Evolutionary conservation across 2,797 vertebrate genomes (phyloP), one percentile per base, ranked within the genome.

Genomic region (Oreochromis mossambicus): DNA sequence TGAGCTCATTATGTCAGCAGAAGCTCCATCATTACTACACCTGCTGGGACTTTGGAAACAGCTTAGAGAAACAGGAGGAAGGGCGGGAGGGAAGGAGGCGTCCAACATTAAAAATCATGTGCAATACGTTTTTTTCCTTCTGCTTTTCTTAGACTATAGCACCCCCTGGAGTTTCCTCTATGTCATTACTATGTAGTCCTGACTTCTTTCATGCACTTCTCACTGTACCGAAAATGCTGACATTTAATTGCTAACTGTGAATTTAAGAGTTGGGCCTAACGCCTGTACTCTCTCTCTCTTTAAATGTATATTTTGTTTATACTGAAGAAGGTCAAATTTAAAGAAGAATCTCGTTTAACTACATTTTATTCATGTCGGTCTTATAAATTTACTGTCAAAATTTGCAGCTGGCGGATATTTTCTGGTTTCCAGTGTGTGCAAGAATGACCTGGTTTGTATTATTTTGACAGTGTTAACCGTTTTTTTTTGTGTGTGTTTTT

Each of bases 231-330:
- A 95, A 93, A 88, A 89, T 91, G 90, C 94, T 93, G 91, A 92
- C 93, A 91, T 94, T 89, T 91, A 91, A 92, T 91, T 93, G 94
- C 93, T 94, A 94, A 96, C 96, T 97, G 96, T 96, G 96, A 97
- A 96, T 92, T 88, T 84, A 87, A 88, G 95, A 91, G 92, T 85
- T 85, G 55, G 78, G 90, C 83, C 52, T 4, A 51, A 80, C 3
- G 9, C 84, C 86, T 83, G 50, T 52, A 29, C 56, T 19, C 29
- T 61, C 58, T 63, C 58, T 93, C 92, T 92, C 91, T 93, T 81
- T 68, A 88, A 90, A 81, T 96, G 95, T 96, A 96, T 91, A 96
- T 95, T 93, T 84, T 96, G 94, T 96, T 96, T 90, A 95, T 96
- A 96, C 41, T 68, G 83, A 86, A 86, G 85, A 91, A 92, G 83